Base-by-base conservation (phyloP, 2,888 invertebrate genomes). In the Keiferia lycopersicella region DNA sequence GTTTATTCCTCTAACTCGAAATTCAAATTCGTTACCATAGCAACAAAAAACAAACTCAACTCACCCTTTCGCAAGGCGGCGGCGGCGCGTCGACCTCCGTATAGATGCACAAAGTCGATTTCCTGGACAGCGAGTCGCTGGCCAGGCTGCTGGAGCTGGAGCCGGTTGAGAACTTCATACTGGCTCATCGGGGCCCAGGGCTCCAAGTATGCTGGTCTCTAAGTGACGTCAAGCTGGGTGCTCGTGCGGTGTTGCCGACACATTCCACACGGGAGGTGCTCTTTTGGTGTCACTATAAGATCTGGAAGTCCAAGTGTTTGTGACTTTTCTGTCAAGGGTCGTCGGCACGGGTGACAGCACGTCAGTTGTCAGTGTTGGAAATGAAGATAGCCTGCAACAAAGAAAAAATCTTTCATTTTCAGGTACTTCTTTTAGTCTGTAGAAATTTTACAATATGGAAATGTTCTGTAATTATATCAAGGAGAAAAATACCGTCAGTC, bases 51-150 rank as follows among this genome's bases (percentile, higher is more conserved):
- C 8, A 56, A 56, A 56, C 22, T 50, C 56, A 65, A 81, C 90
- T 86, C 69, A 94, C 94, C 91, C 93, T 93, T 80, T 93, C 93
- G 77, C 90, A 86, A 62, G 84, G 86, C 70, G 82, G 81, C 67
- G 88, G 79, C 30, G 87, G 81, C 16, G 83, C 75, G 75, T 93
- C 93, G 77, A 92, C 87, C 75, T 94, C 93, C 67, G 94, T 93
- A 74, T 94, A 94, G 73, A 94, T 94, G 74, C 94, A 95, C 67
- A 95, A 89, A 67, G 94, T 93, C 56, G 94, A 94, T 75, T 94
- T 93, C 77, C 94, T 94, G 72, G 93, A 93, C 79, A 92, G 86
- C 75, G 93, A 93, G 77, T 95, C 95, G 78, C 93, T 93, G 80
- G 93, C 92, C 77, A 94, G 92, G 83, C 94, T 94, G 83, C 94